These are phyloP conservation scores for Amyelois transitella DNA, from an alignment of 1,140 invertebrate species.

Conservation along the genomic window DNA sequence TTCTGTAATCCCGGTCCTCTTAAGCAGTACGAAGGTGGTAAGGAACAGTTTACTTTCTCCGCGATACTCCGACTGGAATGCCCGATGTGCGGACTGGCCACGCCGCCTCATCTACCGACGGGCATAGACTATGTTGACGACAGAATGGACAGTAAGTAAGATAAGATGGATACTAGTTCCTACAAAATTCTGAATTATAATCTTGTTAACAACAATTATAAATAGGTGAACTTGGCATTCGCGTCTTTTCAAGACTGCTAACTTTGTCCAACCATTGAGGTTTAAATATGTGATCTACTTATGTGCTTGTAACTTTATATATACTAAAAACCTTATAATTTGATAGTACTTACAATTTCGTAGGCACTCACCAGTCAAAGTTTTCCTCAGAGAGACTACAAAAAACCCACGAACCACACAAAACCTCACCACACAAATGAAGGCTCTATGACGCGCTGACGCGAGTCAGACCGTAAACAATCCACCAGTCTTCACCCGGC, in stretches of 20 bases:
- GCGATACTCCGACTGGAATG: slow-evolving; percentile 56
- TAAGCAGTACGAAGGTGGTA: neutral
- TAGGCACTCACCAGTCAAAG: neutral
- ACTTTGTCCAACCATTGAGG: too few relatives aligned
- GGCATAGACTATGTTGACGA: slow-evolving; percentile 30
- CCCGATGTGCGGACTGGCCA: slow-evolving; percentile 51
- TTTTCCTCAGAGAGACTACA: slow-evolving; percentile 12
- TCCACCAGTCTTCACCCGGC: slow-evolving; percentile 52
- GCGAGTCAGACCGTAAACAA: slow-evolving; percentile 60
- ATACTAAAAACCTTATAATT: too few relatives aligned
- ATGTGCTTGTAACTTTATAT: too few relatives aligned
- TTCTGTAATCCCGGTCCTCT: neutral
- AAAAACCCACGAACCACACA: slow-evolving; percentile 4
- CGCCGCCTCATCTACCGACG: slow-evolving; percentile 40
- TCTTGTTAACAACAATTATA: too few relatives aligned
- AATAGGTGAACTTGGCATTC: too few relatives aligned
- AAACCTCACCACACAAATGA: neutral
- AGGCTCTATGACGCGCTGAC: slow-evolving; percentile 38
- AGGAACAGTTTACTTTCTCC: slow-evolving; percentile 61
- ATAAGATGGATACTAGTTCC: too few relatives aligned
- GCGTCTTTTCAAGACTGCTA: too few relatives aligned
- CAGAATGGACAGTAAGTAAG: neutral
- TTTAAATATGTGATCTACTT: too few relatives aligned
- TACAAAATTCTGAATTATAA: too few relatives aligned
- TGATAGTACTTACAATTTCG: too few relatives aligned